phyloP scores from a whole-genome alignment of 1,140 invertebrate species.

The Drosophila sp. region DNA sequence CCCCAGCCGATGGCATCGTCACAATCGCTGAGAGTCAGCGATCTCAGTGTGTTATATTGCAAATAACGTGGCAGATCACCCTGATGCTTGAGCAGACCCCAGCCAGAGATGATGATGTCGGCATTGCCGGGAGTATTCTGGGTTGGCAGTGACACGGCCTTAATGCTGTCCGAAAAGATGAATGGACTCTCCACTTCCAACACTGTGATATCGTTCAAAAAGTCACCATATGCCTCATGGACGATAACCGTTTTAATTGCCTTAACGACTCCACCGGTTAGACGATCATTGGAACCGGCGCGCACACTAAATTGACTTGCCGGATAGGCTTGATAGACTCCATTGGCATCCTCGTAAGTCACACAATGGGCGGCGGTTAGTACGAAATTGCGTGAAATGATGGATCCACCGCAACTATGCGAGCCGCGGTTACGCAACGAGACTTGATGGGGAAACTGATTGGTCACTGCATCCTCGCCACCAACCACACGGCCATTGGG shows the following conservation, averaged over 20 bases:
- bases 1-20: constrained; percentile 33
- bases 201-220: constrained; percentile 84
- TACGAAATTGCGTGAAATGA: constrained; percentile 84
- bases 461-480: constrained; percentile 78
- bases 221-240: constrained; percentile 78
- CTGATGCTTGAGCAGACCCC: constrained; percentile 82
- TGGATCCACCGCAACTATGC: constrained; percentile 85
- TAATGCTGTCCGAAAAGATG: constrained; percentile 69
- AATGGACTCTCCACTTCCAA: constrained; percentile 79
- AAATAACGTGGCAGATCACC: constrained; percentile 62
- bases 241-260: constrained; percentile 57
- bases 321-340: background rate
- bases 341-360: constrained; percentile 11
- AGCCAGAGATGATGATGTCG: constrained; percentile 83
- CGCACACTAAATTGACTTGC: constrained; percentile 43
- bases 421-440: constrained; percentile 76
- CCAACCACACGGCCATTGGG: constrained; percentile 83
- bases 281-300: constrained; percentile 55
- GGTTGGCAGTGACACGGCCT: constrained; percentile 69
- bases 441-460: constrained; percentile 84
- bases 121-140: constrained; percentile 57
- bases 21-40: constrained; percentile 43
- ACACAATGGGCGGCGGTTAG: constrained; percentile 86
- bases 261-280: constrained; percentile 48
- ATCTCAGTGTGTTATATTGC: constrained; percentile 61